phyloP scores from a whole-genome alignment of 2,888 invertebrate species.

The Panorpa germanica region DNA sequence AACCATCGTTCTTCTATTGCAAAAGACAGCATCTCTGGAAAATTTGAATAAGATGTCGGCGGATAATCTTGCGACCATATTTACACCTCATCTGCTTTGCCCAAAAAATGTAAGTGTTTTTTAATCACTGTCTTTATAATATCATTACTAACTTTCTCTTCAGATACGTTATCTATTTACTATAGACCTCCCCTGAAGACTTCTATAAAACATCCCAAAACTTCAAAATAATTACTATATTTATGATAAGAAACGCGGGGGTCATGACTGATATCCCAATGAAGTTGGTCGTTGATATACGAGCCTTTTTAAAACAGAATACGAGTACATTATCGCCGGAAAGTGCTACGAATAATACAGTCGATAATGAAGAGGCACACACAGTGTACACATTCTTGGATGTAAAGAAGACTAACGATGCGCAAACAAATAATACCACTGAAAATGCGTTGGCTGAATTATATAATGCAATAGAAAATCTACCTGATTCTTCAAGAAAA shows the following conservation, averaged over 20 bases:
- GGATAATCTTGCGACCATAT: conserved; percentile 73
- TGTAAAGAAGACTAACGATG: conserved; percentile 56
- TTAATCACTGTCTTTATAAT: conserved; percentile 7
- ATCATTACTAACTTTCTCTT: conserved; percentile 8
- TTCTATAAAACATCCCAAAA: conserved; percentile 64
- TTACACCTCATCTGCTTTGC: conserved; percentile 79
- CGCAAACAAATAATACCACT: conserved; percentile 59
- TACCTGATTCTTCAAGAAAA: conserved; percentile 82
- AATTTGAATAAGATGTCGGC: conserved; percentile 74
- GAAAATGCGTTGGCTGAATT: conserved; percentile 76
- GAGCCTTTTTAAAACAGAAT: conserved; percentile 50
- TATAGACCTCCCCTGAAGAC: conserved; percentile 58
- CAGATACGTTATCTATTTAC: conserved; percentile 8
- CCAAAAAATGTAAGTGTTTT: conserved; percentile 45
- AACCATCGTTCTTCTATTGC: conserved; percentile 57
- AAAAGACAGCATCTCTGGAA: conserved; percentile 53
- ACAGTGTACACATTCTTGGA: conserved; percentile 88
- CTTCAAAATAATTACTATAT: conserved; percentile 60
- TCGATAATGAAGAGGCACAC: conserved; percentile 52
- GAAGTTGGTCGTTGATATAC: conserved; percentile 57
- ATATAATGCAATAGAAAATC: conserved; percentile 74
- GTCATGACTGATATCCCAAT: conserved; percentile 59
- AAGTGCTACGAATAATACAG: conserved; percentile 23
- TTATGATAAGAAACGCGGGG: conserved; percentile 61
- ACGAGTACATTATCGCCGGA: conserved; percentile 38